Conservation (phyloP, 2,888 invertebrate genomes). For the Oxyscelio sp. region DNA sequence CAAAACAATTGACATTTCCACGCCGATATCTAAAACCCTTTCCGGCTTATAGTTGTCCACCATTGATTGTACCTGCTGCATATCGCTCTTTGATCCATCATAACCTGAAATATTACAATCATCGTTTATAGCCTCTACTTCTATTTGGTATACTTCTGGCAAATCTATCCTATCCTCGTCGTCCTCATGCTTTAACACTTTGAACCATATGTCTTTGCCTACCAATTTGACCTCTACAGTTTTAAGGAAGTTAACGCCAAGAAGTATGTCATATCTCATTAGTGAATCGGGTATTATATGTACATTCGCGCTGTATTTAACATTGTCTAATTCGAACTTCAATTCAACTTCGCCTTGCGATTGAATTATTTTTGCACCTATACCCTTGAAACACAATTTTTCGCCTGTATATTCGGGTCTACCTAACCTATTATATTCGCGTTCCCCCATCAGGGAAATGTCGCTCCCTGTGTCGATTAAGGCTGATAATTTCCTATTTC, state of each 20-base stretch:
- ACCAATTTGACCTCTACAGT: not conserved
- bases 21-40: not conserved
- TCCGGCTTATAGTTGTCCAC: constrained; percentile 46
- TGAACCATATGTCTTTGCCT: not conserved
- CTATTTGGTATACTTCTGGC: not conserved
- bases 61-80: not conserved
- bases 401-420: not conserved
- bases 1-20: constrained; percentile 56
- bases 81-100: not conserved
- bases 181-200: not conserved
- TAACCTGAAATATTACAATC: not conserved
- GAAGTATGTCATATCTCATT: not conserved
- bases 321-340: constrained; percentile 45
- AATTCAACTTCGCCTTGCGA: constrained; percentile 10
- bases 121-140: constrained; percentile 1
- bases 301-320: constrained; percentile 13
- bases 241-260: not conserved
- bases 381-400: constrained; percentile 1
- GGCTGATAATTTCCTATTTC: not conserved
- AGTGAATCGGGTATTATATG: constrained; percentile 9
- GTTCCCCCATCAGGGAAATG: not conserved
- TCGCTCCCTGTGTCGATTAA: constrained; percentile 8
- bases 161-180: not conserved
- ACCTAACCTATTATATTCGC: constrained; percentile 19
- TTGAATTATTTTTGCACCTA: not conserved